Conservation (phyloP, 2,888 invertebrate species). For the Tortrix viridana region DNA sequence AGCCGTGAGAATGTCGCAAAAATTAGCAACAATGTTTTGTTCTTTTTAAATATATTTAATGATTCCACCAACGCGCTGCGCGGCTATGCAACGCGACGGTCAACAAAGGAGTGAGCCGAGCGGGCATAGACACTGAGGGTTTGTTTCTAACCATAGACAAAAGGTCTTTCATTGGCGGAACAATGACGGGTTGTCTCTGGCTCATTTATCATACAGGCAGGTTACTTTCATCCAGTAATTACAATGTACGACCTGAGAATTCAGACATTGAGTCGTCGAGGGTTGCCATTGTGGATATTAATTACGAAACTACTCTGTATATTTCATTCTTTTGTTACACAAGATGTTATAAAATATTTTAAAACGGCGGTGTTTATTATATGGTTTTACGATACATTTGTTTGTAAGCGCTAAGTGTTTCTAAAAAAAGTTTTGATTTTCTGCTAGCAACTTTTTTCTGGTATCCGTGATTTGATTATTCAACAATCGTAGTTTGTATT, state of each 20-base stretch:
- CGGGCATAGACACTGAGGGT: conserved; percentile 75
- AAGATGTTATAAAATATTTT: conserved; percentile 50
- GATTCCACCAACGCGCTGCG: conserved; percentile 66
- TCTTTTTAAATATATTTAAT: conserved; percentile 66
- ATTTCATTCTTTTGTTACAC: conserved; percentile 59
- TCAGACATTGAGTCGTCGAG: conserved; percentile 55
- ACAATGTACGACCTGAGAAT: conserved; percentile 68
- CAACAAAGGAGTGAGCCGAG: conserved; percentile 74
- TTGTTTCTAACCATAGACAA: conserved; percentile 79
- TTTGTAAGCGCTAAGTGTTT: not conserved
- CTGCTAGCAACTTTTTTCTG: too few relatives aligned
- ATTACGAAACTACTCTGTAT: conserved; percentile 63
- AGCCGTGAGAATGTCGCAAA: conserved; percentile 69
- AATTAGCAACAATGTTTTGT: conserved; percentile 64
- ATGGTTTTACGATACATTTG: not conserved
- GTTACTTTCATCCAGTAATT: conserved; percentile 82
- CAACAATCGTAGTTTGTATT: too few relatives aligned
- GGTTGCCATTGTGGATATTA: conserved; percentile 65
- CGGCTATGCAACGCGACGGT: conserved; percentile 67
- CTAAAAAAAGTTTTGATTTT: too few relatives aligned
- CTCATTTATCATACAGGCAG: conserved; percentile 82
- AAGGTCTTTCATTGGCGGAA: conserved; percentile 77
- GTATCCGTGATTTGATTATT: too few relatives aligned
- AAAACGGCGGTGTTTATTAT: conserved; percentile 7
- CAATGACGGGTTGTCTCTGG: conserved; percentile 75